These are phyloP conservation scores for Rhipidura dahli DNA, from an alignment of 2,113 vertebrate species.

Conservation along the genomic window DNA sequence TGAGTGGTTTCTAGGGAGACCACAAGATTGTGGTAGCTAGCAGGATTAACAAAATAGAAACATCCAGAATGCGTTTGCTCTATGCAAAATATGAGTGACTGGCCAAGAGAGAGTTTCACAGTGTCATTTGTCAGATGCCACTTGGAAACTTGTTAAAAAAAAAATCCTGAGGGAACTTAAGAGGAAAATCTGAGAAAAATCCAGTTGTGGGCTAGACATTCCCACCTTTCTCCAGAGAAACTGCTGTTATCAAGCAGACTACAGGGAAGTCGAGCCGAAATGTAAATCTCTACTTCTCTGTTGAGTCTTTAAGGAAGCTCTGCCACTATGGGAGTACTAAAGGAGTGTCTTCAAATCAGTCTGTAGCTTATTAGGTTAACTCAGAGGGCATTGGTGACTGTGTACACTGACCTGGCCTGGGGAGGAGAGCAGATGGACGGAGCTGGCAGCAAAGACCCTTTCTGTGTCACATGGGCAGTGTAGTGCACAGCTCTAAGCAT, in stretches of 20 bases:
- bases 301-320: neutral
- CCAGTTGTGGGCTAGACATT: neutral
- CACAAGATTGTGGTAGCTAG: neutral
- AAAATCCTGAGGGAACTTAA: neutral
- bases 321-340: neutral
- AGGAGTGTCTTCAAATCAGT: neutral
- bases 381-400: neutral
- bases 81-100: neutral
- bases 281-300: neutral
- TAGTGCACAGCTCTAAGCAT: neutral
- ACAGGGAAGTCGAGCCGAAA: neutral
- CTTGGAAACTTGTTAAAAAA: neutral
- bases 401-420: neutral
- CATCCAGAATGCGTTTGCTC: neutral
- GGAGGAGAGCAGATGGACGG: neutral
- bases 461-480: neutral
- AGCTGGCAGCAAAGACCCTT: neutral
- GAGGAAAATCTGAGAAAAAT: neutral
- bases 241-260: neutral
- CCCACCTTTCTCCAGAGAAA: neutral
- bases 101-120: neutral
- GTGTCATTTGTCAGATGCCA: neutral
- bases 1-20: neutral
- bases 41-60: neutral
- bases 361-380: neutral